Base-by-base conservation (phyloP, 2,888 invertebrate genomes). In the Polymixis flavicincta region DNA sequence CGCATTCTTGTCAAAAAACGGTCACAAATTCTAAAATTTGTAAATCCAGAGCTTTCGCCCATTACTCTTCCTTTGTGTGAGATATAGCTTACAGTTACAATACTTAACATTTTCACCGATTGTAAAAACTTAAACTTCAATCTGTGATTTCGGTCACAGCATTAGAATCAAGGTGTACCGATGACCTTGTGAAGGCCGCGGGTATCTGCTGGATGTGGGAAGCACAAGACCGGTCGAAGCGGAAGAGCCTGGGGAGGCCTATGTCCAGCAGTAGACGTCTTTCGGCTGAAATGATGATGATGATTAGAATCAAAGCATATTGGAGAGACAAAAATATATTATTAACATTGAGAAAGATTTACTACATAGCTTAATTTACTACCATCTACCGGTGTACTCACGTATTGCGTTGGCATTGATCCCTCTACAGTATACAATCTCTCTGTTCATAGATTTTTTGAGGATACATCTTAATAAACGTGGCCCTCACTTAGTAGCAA, bases 371-470 rank as follows among this genome's bases (percentile, higher is more conserved):
- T 65, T 32, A 11, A 32, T 65, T 54, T 60, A 13, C 11, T 59
- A 61, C 84, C 84, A 84, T 85, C 84, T 84, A 70, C 17, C 79
- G 84, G 79, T 32, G 17, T 19, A 2, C 2, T 50, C 8, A 7
- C 9, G 69, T 14, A 78, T n/a, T 50, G 5, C 17, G 8, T 37
- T 14, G 28, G 25, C 59, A 14, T 45, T 69, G 59, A 42, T 48
- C 25, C 11, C 11, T 37, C 28, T 28, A 42, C 37, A 19, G 45
- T 52, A n/a, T 54, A 80, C 70, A 68, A 71, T 71, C 65, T 50
- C 71, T 84, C 69, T 71, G 63, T 77, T 73, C 50, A 78, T 82
- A 63, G 78, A 69, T 78, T 83, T 83, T 72, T 61, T 32, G 14
- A 70, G 17, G 28, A 37, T 59, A 70, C 63, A 54, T 74, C 57